Conservation (phyloP, 1,140 invertebrate genomes). For the Papilio polytes region DNA sequence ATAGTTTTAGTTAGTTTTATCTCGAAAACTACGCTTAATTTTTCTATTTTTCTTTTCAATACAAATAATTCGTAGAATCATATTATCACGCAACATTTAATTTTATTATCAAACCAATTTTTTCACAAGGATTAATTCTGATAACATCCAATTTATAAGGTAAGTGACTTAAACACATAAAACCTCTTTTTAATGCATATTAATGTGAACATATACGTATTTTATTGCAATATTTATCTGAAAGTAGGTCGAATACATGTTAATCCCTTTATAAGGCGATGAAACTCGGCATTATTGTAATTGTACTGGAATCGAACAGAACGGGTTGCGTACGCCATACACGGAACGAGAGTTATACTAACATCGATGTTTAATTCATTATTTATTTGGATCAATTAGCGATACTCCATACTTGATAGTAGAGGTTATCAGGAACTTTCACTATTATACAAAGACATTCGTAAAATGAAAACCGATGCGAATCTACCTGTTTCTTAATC, state of each 20-base stretch:
- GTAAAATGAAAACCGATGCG: not conserved
- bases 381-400: slow-evolving; percentile 22
- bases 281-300: slow-evolving; percentile 18
- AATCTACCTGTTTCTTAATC: too few relatives aligned
- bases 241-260: slow-evolving; percentile 17
- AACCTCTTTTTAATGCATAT: not conserved
- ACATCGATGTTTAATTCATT: slow-evolving; percentile 25
- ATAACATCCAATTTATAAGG: not conserved
- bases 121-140: not conserved
- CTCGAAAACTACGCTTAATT: not conserved
- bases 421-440: not conserved
- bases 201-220: not conserved
- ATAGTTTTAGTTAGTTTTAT: not conserved
- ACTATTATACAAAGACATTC: not conserved
- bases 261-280: slow-evolving; percentile 36
- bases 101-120: not conserved
- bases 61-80: not conserved
- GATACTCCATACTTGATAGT: not conserved
- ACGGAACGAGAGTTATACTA: slow-evolving; percentile 21
- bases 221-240: not conserved
- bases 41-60: too few relatives aligned
- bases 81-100: not conserved
- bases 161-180: not conserved
- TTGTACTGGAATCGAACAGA: not conserved
- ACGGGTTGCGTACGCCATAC: slow-evolving; percentile 19